Base-by-base conservation (phyloP, 2,888 invertebrate genomes). In the Netelia melanura region DNA sequence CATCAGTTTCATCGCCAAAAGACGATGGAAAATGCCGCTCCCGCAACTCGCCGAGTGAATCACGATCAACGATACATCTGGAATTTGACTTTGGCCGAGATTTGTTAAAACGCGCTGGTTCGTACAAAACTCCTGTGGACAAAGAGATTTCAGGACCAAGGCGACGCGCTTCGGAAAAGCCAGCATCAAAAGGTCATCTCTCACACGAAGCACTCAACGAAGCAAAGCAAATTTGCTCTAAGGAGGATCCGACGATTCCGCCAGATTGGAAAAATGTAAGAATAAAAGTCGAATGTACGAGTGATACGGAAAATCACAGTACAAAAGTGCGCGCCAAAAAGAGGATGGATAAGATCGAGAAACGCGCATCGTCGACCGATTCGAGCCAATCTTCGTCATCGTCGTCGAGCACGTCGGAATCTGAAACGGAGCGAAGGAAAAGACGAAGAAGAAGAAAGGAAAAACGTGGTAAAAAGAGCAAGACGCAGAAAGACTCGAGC, bases 201-300 rank as follows among this genome's bases (percentile, higher is more conserved):
- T 76, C 79, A 1, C 83, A 87, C 2, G 86, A 89, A 3, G 89
- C 82, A 1, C 76, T 48, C 10, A 65, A 71, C 6, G 74, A 81
- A 30, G 56, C 67, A 8, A 84, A 79, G 6, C 84, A 71, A 43
- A 44, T 43, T 30, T 17, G 61, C 2, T 56, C 81, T 0, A 71
- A 68, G 70, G 62, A 83, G 11, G 25, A 25, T n/a, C 86, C 83
- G 58, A 90, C 91, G 0, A 87, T 92, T 71, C 91, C 92, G 0
- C 91, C 89, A 17, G 93, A 92, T 65, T 93, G 92, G 93, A 91
- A 92, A 76, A 92, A 92, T 10, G 90, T 92, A 8, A 87, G 87
- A 17, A 91, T 92, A 17, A 93, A 93, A 83, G 89, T 90, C 1
- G 93, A 93, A 71, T 89, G 90, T 21, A 23, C 89, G n/a, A 91